phyloP scores from a whole-genome alignment of 2,888 invertebrate species.

The Zaprionus lineosus region DNA sequence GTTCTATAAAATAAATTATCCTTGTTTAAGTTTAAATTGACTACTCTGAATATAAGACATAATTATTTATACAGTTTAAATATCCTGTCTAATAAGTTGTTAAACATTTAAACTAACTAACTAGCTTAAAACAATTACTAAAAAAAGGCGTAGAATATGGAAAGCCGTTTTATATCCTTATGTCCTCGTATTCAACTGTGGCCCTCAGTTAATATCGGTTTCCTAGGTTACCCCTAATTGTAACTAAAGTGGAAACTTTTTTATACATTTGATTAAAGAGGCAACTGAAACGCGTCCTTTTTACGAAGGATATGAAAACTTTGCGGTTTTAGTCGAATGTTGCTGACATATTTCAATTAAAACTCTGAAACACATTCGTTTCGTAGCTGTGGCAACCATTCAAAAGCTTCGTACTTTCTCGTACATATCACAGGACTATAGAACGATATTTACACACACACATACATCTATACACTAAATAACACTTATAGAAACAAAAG shows the following conservation, averaged over 20 bases:
- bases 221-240: not conserved
- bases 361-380: constrained; percentile 28
- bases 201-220: too few species aligned
- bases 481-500: constrained; percentile 11
- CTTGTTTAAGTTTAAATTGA: too few species aligned
- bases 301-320: constrained; percentile 11
- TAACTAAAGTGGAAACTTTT: not conserved
- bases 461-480: not conserved
- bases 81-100: too few species aligned
- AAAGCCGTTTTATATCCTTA: too few species aligned
- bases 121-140: too few species aligned
- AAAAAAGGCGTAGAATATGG: too few species aligned
- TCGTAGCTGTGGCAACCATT: constrained; percentile 15
- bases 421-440: not conserved
- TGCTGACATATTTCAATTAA: constrained; percentile 49
- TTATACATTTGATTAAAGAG: not conserved
- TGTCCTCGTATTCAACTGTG: too few species aligned
- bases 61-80: too few species aligned
- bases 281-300: not conserved
- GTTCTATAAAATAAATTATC: too few species aligned
- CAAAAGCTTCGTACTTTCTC: constrained; percentile 5
- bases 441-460: constrained; percentile 5
- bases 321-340: constrained; percentile 34
- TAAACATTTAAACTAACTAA: too few species aligned
- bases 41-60: too few species aligned